phyloP scores from a whole-genome alignment of 2,797 vertebrate genomes.

The Diceros bicornis region DNA sequence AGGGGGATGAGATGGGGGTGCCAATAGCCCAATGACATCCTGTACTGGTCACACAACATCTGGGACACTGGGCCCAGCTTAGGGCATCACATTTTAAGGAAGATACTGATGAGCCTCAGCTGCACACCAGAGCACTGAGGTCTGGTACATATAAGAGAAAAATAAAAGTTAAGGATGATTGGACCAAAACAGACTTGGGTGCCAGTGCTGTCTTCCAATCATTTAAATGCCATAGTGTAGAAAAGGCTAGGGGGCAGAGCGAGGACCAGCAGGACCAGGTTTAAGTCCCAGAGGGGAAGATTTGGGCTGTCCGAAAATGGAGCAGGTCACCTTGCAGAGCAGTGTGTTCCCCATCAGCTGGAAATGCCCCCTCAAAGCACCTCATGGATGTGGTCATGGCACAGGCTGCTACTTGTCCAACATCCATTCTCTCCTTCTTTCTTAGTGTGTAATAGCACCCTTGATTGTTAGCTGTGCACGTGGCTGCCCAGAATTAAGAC shows the following conservation, averaged over 20 bases:
- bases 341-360: not conserved
- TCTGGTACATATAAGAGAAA: not conserved
- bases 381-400: not conserved
- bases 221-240: not conserved
- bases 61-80: not conserved
- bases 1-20: not conserved
- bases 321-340: not conserved
- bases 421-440: not conserved
- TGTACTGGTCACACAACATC: not conserved
- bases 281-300: not conserved
- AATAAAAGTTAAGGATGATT: not conserved
- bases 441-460: not conserved
- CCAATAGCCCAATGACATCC: not conserved
- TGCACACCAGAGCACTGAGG: not conserved
- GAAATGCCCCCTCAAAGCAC: not conserved
- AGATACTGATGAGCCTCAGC: not conserved
- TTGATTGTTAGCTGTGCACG: not conserved
- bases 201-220: not conserved
- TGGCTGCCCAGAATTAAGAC: not conserved
- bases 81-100: not conserved
- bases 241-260: not conserved
- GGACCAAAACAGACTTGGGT: not conserved
- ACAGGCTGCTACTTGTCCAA: not conserved
- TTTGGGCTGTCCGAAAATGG: not conserved
- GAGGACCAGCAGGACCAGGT: too few relatives aligned